Evolutionary conservation across 2,888 invertebrate genomes (phyloP).

Genomic region (Diarsia brunnea): DNA sequence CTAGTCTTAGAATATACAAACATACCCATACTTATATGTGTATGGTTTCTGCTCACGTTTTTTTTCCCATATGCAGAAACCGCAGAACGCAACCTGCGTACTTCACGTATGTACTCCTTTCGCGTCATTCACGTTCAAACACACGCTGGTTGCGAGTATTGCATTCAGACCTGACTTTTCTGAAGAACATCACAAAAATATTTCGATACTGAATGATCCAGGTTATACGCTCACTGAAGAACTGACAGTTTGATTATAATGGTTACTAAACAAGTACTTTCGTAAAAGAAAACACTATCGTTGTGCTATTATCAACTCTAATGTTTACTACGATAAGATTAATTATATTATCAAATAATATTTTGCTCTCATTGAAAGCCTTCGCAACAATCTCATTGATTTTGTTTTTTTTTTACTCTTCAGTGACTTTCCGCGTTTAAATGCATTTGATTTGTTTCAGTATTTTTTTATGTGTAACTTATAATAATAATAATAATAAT

Average conservation of each 20-base stretch:
- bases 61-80: neutral
- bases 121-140: neutral
- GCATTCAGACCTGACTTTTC: neutral
- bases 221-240: neutral
- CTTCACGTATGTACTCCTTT: neutral
- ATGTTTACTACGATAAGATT: accelerated
- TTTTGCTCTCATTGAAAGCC: neutral
- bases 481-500: too few species aligned
- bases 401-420: slow-evolving; percentile 25
- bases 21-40: neutral
- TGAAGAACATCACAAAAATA: neutral
- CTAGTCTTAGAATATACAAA: neutral
- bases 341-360: slow-evolving; percentile 8
- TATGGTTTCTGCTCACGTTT: neutral
- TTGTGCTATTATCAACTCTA: slow-evolving; percentile 10
- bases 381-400: slow-evolving; percentile 5
- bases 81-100: neutral
- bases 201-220: slow-evolving; percentile 6
- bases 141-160: neutral
- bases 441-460: slow-evolving; percentile 19
- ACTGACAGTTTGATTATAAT: neutral
- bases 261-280: slow-evolving; percentile 12
- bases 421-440: slow-evolving; percentile 23
- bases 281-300: neutral
- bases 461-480: neutral